phyloP scores from a whole-genome alignment of 2,113 vertebrate species.

The Peromyscus californicus region DNA sequence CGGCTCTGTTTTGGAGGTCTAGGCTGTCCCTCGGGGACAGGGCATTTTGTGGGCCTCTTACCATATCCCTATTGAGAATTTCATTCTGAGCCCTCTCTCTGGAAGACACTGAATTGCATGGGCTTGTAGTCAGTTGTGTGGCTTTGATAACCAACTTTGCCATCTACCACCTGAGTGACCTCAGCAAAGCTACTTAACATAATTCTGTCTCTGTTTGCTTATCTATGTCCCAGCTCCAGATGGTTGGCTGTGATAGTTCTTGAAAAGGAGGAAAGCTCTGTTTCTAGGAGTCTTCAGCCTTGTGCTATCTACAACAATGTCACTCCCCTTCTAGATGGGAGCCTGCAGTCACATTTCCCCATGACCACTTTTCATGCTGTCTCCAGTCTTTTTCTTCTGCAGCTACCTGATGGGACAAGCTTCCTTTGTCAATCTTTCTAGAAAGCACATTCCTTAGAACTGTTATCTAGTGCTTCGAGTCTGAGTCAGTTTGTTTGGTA shows the following conservation, averaged over 20 bases:
- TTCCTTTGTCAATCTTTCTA: not conserved
- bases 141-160: not conserved
- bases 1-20: not conserved
- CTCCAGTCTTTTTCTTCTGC: not conserved
- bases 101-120: not conserved
- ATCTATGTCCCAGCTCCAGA: not conserved
- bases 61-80: not conserved
- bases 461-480: not conserved
- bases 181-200: not conserved
- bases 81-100: not conserved
- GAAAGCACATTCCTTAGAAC: not conserved
- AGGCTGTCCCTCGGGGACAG: not conserved
- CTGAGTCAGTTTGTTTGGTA: slow-evolving; percentile 57
- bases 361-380: not conserved
- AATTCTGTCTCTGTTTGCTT: not conserved
- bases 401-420: not conserved
- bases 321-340: not conserved
- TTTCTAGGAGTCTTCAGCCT: not conserved
- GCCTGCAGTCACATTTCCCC: fast-evolving
- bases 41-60: not conserved
- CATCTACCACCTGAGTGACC: not conserved
- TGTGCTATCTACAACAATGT: too few species aligned
- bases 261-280: not conserved
- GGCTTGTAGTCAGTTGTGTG: not conserved
- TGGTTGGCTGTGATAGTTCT: not conserved